phyloP scores from a whole-genome alignment of 2,113 vertebrate species.

The rabbit (Oryctolagus cuniculus) region DNA sequence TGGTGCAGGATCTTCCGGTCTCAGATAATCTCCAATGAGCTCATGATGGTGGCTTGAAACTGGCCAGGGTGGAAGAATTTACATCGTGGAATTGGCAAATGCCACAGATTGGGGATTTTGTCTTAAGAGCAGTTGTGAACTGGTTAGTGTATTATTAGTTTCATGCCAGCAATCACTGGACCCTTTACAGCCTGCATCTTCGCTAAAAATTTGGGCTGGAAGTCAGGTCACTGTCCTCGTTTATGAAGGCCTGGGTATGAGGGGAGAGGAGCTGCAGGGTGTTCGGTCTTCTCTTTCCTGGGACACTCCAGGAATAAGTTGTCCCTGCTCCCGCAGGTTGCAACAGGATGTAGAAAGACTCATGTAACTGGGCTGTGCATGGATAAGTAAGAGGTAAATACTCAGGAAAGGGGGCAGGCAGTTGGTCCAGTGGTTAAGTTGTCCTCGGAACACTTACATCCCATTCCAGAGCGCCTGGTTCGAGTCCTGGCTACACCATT shows the following conservation, averaged over 20 bases:
- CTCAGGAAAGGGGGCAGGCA: background rate
- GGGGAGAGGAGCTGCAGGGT: no score
- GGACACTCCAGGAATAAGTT: no score
- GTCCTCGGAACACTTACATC: no score
- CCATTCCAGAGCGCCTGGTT: no score
- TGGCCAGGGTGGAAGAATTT: background rate
- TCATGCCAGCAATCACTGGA: background rate
- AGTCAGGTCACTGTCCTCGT: background rate
- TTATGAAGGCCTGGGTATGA: background rate
- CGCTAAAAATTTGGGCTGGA: background rate
- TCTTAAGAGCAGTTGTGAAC: background rate
- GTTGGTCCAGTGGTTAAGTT: no score
- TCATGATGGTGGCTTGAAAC: no score
- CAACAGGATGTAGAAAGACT: background rate
- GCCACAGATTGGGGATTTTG: background rate
- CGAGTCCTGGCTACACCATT: no score
- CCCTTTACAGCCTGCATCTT: background rate
- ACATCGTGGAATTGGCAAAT: background rate
- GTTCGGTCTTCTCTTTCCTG: background rate
- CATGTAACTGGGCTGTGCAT: background rate
- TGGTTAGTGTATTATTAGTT: background rate
- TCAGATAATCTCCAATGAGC: rapidly evolving
- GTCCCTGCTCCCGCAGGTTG: background rate
- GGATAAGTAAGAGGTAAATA: rapidly evolving
- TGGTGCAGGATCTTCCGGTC: background rate